Base-by-base conservation (phyloP, 2,888 invertebrate species). In the Epirrhoe alternata region DNA sequence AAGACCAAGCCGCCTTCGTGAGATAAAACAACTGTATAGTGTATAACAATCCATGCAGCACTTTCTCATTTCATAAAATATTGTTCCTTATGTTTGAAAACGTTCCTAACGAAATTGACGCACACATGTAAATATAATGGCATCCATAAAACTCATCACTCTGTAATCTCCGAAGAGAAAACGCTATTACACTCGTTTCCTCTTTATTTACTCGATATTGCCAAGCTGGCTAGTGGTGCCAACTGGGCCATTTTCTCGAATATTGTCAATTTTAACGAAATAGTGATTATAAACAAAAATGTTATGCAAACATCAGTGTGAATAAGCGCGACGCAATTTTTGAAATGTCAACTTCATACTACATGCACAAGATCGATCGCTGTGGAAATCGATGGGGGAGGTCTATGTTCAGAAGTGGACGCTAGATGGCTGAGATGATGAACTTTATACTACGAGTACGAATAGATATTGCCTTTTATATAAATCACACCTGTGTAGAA, bases 171-270 rank as follows among this genome's bases (percentile, higher is more conserved):
- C 66, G 65, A 54, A 58, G 47, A 59, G 59, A 66, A 53, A 71
- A 71, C 65, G 68, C 60, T 61, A 68, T 74, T 72, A 65, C 55
- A 58, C 61, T 64, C 64, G 67, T 67, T 66, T 72, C 47, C 57
- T 64, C 61, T 71, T 62, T 70, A 72, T 67, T 67, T 63, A 67
- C 68, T 62, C 68, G 47, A 62, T 68, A 68, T 69, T 42, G 66
- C 61, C 66, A 67, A 60, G 66, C 62, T 57, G 61, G 52, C 42
- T 50, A 42, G 51, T 59, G 51, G 24, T 51, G 51, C 51, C 57
- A 58, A 35, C 57, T 51, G 30, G 12, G 30, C 51, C 10, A 42
- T 8, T 42, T 10, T 42, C 10, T 10, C 12, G n/a, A 10, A 10
- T 42, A 42, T 1, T 42, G 12, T 4, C 42, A 42, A 42, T 10